Evolutionary conservation across 2,888 invertebrate species (phyloP), one percentile per base, ranked within the genome.

Genomic region (Seira ritae): DNA sequence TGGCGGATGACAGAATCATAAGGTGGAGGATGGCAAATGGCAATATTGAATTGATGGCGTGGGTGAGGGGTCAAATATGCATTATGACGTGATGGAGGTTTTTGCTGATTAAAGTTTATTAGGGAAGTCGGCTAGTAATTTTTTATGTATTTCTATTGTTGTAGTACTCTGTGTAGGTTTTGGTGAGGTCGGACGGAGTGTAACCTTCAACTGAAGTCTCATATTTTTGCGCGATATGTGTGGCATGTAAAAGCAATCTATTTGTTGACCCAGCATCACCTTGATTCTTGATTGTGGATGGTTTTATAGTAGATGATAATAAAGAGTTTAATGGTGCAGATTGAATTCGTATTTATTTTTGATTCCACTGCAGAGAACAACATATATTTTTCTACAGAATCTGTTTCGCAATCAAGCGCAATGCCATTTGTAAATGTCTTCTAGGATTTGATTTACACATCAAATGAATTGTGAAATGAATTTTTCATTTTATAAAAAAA

Each of bases 31-130:
- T n/a, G n/a, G n/a, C n/a, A n/a, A n/a, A 31, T 31, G 31, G 3
- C 62, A 62, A 19, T 62, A 55, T 20, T 62, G n/a, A 62, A 55
- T 20, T 62, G n/a, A 62, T 62, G 62, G 62, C 20, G 62, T 62
- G 62, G 62, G 62, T 62, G 22, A 19, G 62, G 20, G 62, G 62
- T 62, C 20, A 62, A 62, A 62, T 20, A 62, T 62, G 62, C 20
- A 10, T 62, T 62, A 20, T 20, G 62, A 4, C 62, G 50, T 15
- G 50, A 50, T 15, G 42, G 3, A 15, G 3, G 22, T 62, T 62
- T 62, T 62, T 62, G 22, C 62, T 8, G 55, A 55, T 55, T n/a
- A 3, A n/a, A 55, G 15, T 55, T 15, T 12, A 55, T n/a, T 55
- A 55, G n/a, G 15, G n/a, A 55, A 55, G 55, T 55, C 12, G 31